These are phyloP conservation scores for Acanthoscelides obtectus DNA, from an alignment of 2,888 invertebrate genomes.

Conservation along the genomic window DNA sequence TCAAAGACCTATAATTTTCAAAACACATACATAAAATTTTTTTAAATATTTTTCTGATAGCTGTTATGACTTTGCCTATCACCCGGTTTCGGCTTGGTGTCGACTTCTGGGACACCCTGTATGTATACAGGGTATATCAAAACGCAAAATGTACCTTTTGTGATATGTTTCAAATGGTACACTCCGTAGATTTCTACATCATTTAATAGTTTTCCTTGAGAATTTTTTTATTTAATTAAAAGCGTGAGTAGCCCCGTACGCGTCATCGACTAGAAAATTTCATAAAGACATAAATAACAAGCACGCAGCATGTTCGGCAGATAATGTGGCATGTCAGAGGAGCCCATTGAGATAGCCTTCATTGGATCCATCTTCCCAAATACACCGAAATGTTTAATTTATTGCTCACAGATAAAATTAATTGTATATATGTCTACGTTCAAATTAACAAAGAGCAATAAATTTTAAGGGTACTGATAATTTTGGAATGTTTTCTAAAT, in stretches of 20 bases:
- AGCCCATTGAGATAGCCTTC: constrained; percentile 9
- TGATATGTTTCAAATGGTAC: no score
- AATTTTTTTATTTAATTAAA: no score
- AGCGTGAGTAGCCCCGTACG: not conserved
- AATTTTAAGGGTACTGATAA: constrained; percentile 18
- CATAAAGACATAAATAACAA: not conserved
- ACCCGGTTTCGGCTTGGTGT: no score
- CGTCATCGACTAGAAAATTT: not conserved
- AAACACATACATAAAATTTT: no score
- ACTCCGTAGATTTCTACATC: no score
- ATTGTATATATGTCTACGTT: constrained; percentile 23
- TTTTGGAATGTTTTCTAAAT: constrained; percentile 15
- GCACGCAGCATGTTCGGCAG: not conserved
- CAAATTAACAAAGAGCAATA: constrained; percentile 21
- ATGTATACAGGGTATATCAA: no score
- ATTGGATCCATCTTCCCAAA: constrained; percentile 15
- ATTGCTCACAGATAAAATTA: constrained; percentile 18
- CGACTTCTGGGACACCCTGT: no score
- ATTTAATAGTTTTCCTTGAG: no score
- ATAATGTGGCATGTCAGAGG: not conserved
- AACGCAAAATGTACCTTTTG: no score
- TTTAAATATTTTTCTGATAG: no score
- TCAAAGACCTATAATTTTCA: no score
- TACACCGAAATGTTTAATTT: not conserved
- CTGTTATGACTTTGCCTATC: no score